Percentiles rank a stretch among this genome's conserved stretches.
These are phyloP conservation scores for Monarcha castaneiventris DNA, from an alignment of 2,113 vertebrate genomes.

Conservation along the genomic window DNA sequence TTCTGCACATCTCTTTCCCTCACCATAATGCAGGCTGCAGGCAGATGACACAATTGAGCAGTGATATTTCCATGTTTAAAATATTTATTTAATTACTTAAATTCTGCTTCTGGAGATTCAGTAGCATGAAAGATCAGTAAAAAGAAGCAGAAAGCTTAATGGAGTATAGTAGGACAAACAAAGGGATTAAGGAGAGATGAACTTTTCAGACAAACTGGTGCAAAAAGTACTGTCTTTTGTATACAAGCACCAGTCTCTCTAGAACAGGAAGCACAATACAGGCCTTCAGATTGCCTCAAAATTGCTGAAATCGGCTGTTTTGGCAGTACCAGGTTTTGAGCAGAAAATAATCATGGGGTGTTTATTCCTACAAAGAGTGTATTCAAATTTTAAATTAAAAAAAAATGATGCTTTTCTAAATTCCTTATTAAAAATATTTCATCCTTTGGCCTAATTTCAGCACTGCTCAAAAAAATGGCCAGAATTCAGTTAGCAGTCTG, in stretches of 20 bases:
- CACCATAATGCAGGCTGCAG: neutral
- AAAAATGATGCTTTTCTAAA: neutral
- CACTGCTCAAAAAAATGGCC: neutral
- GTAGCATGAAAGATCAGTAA: neutral
- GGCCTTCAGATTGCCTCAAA: neutral
- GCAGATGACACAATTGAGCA: neutral
- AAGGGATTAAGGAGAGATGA: neutral
- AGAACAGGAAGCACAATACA: neutral
- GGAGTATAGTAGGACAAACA: neutral
- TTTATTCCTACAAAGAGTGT: neutral
- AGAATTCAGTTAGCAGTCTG: neutral
- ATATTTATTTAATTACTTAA: neutral
- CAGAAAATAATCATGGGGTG: neutral
- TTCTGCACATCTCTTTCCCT: neutral
- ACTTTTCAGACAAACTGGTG: neutral
- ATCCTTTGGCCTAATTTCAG: neutral
- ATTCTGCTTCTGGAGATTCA: neutral
- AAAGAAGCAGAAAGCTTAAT: neutral
- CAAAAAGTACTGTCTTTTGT: neutral
- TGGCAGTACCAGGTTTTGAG: neutral
- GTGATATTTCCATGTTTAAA: neutral
- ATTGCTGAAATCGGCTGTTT: neutral
- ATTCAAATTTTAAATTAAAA: neutral
- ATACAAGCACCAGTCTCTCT: neutral
- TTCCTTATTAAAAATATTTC: neutral